phyloP scores from a whole-genome alignment of 2,797 vertebrate species.

The Chloroceryle inda region DNA sequence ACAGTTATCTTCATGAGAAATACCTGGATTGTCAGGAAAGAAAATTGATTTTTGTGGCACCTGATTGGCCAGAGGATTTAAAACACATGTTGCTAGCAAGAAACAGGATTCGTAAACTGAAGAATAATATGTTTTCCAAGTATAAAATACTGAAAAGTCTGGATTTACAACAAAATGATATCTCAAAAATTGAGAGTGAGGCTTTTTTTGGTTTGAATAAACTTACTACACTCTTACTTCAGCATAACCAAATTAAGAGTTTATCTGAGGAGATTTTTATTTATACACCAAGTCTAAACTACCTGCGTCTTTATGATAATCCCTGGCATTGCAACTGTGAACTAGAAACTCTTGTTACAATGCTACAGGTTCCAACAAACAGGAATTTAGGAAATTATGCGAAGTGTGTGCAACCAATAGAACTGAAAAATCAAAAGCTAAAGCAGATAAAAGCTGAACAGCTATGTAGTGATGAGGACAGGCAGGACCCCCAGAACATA shows the following conservation, averaged over 20 bases:
- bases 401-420: conserved; percentile 86
- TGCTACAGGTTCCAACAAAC: conserved; percentile 92
- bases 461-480: conserved; percentile 82
- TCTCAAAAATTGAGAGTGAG: conserved; percentile 88
- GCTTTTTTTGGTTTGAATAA: conserved; percentile 91
- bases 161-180: conserved; percentile 95
- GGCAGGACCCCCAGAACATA: conserved; percentile 65
- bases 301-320: conserved; percentile 95
- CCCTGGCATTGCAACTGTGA: conserved; percentile 93
- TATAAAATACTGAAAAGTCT: conserved; percentile 90
- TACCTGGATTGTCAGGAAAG: conserved; percentile 95
- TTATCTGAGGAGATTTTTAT: conserved; percentile 91
- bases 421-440: conserved; percentile 86
- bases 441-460: conserved; percentile 85
- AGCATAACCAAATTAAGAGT: conserved; percentile 90
- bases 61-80: conserved; percentile 91
- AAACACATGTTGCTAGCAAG: conserved; percentile 93
- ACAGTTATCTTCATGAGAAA: conserved; percentile 89
- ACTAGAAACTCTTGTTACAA: conserved; percentile 89
- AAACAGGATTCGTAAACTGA: conserved; percentile 90
- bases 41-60: conserved; percentile 86
- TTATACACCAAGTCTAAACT: conserved; percentile 86
- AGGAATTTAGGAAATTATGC: conserved; percentile 93
- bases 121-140: conserved; percentile 90
- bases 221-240: conserved; percentile 93